Conservation (phyloP, 2,113 vertebrate species). For the Elachura formosa region DNA sequence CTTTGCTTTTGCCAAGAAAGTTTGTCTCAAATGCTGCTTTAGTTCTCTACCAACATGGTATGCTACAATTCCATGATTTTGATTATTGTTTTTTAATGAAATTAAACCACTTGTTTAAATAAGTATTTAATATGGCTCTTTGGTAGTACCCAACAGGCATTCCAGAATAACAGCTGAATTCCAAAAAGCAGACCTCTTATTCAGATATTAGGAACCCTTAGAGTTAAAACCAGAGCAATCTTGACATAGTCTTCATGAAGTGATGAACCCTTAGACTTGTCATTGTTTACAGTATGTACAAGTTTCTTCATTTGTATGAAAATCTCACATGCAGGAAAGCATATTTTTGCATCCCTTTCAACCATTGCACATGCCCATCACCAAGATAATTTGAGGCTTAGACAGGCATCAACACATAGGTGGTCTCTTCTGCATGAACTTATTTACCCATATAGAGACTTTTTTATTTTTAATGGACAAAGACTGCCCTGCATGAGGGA, state of each 20-base stretch:
- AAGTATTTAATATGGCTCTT: background rate
- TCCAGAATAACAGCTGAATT: background rate
- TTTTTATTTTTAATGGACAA: background rate
- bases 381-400: background rate
- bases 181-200: background rate
- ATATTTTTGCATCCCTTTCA: background rate
- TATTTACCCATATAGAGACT: background rate
- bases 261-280: background rate
- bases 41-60: background rate
- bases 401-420: background rate
- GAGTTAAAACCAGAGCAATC: background rate
- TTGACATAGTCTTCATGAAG: accelerated
- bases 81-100: background rate
- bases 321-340: background rate
- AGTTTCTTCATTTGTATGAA: background rate
- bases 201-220: background rate
- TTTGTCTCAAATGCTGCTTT: background rate
- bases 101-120: background rate
- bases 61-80: background rate
- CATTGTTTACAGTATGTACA: background rate
- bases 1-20: background rate
- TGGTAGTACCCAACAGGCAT: background rate
- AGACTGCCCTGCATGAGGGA: background rate
- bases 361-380: background rate
- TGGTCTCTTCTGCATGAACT: background rate